Percentiles rank a stretch among this genome's conserved stretches.
These are phyloP conservation scores for Lepidurus packardi DNA, from an alignment of 1,140 invertebrate genomes.

Conservation along the genomic window DNA sequence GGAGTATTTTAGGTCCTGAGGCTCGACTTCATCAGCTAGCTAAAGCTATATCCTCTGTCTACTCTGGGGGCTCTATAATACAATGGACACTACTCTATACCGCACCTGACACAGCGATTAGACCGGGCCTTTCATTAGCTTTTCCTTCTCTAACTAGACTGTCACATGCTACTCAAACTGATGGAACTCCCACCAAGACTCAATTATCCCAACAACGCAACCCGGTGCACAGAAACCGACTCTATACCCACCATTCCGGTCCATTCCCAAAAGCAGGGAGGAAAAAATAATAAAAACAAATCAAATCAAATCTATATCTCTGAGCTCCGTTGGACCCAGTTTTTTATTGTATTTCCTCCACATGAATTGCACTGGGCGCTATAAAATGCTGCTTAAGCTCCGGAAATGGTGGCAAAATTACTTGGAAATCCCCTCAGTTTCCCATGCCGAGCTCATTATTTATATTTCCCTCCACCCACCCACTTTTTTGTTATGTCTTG, in stretches of 20 bases:
- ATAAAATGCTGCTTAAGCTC: not conserved
- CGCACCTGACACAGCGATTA: slow-evolving; percentile 13
- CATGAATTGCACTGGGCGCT: not conserved
- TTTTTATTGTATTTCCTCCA: not conserved
- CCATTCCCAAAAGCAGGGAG: no score
- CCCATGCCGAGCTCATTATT: slow-evolving; percentile 1
- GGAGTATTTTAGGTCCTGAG: slow-evolving; percentile 4
- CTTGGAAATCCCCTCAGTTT: not conserved
- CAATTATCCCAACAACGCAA: slow-evolving; percentile 19
- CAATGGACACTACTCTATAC: not conserved
- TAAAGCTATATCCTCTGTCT: not conserved
- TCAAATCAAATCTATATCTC: not conserved
- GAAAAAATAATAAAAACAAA: no score
- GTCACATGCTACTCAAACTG: slow-evolving; percentile 21
- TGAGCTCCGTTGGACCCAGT: not conserved
- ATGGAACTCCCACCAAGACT: slow-evolving; percentile 21
- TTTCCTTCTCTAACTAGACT: slow-evolving; percentile 22
- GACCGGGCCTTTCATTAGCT: slow-evolving; percentile 8
- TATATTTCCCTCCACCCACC: not conserved
- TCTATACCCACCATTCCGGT: no score
- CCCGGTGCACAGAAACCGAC: no score
- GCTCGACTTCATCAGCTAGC: slow-evolving; percentile 14
- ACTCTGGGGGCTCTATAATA: not conserved
- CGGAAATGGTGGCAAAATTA: slow-evolving; percentile 10
- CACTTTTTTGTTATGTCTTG: not conserved